These are phyloP conservation scores for Oxycera nigricornis DNA, from an alignment of 2,888 invertebrate genomes.

Conservation along the genomic window DNA sequence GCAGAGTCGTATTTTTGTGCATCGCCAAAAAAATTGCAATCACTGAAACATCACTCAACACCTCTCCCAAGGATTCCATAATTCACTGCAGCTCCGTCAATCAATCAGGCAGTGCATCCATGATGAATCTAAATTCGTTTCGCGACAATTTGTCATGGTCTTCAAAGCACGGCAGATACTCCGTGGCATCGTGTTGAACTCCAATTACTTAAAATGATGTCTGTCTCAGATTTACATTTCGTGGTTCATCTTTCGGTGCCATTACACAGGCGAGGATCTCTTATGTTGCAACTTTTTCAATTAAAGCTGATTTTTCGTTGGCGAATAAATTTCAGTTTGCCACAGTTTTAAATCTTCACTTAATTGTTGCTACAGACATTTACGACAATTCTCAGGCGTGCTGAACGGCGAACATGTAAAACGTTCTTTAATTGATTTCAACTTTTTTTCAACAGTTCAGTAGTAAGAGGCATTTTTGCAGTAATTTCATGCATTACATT, in stretches of 20 bases:
- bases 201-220: slow-evolving; percentile 6
- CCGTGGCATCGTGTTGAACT: background rate
- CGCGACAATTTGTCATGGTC: slow-evolving; percentile 13
- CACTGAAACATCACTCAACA: no score
- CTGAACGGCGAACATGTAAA: slow-evolving; percentile 5
- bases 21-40: no score
- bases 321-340: slow-evolving; percentile 16
- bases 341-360: slow-evolving; percentile 28
- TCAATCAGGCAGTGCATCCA: background rate
- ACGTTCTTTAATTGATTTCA: slow-evolving; percentile 27
- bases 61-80: background rate
- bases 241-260: background rate
- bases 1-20: no score
- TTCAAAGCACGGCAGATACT: background rate
- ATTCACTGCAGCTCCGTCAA: background rate
- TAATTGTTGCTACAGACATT: slow-evolving; percentile 6
- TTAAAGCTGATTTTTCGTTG: slow-evolving; percentile 13
- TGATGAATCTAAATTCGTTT: background rate
- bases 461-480: background rate
- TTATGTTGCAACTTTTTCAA: slow-evolving; percentile 2
- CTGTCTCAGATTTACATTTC: background rate
- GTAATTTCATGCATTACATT: slow-evolving; percentile 23
- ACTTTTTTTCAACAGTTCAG: slow-evolving; percentile 14
- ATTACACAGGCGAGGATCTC: background rate
- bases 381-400: slow-evolving; percentile 21